Base-by-base conservation (phyloP, 2,797 vertebrate species). In the Enteromius thamalakanensis region DNA sequence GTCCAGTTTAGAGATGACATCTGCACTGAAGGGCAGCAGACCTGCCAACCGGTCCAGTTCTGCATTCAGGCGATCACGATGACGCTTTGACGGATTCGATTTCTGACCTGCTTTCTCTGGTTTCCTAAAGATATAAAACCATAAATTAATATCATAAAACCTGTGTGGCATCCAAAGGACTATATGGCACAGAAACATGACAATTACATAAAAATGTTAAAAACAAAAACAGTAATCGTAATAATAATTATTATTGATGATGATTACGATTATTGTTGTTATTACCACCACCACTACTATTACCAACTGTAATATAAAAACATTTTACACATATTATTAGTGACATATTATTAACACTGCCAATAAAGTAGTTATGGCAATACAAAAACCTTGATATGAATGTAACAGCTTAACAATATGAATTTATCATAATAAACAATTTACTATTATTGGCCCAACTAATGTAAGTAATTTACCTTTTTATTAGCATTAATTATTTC, bases 51-150 rank as follows among this genome's bases (percentile, higher is more conserved):
- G 95, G 64, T 98, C 97, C 90, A 98, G 91, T 87, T 97, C 97
- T 0, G 94, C 93, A 0, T 98, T 98, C 87, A 98, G 93, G 2
- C 97, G 96, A 84, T 98, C 96, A 29, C 97, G 92, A 90, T 98
- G 97, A 47, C 97, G 91, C 89, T 98, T 98, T 0, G 97, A 98
- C 68, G 96, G 96, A 74, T 97, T 98, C 0, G 96, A 96, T 88
- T 96, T 97, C 90, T 89, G 84, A 51, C 58, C 51, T 17, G 74
- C 68, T 40, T 76, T 81, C 62, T 80, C 42, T 19, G 88, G 77
- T 83, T 87, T 89, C 79, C 88, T 89, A 70, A 64, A 37, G 17
- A 10, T 23, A 67, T n/a, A 45, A 53, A 65, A 79, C 34, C 9
- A 47, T 15, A 0, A 58, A 14, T 21, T 67, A 11, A 4, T 11